Evolutionary conservation across 2,797 vertebrate species (phyloP).

Genomic region (Rhadinocentrus ornatus): DNA sequence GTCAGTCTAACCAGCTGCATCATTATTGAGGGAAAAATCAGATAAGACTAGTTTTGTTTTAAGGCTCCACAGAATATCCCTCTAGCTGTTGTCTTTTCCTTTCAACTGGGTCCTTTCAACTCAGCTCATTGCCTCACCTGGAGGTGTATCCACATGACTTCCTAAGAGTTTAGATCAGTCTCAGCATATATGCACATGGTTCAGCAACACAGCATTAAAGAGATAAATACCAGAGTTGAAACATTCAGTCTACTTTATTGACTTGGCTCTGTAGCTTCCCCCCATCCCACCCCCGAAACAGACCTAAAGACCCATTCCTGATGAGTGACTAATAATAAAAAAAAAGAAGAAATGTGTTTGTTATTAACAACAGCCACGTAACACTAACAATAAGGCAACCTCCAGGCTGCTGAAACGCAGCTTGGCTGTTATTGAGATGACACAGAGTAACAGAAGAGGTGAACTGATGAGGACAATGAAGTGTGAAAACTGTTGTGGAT

Average conservation of each 20-base stretch:
- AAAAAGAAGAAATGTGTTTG: constrained; percentile 52
- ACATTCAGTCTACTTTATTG: constrained; percentile 42
- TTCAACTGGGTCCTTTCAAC: not conserved
- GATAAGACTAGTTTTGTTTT: constrained; percentile 16
- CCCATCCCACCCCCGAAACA: constrained; percentile 22
- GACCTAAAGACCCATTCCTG: constrained; percentile 58
- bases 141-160: constrained; percentile 3
- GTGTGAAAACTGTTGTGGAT: constrained; percentile 22
- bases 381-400: constrained; percentile 50
- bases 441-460: constrained; percentile 52
- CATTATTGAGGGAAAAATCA: not conserved
- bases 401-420: constrained; percentile 49
- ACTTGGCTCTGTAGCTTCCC: constrained; percentile 14
- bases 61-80: constrained; percentile 3
- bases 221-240: constrained; percentile 41
- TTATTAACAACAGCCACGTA: constrained; percentile 58
- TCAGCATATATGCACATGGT: constrained; percentile 13
- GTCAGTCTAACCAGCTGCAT: constrained; percentile 33
- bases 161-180: constrained; percentile 1
- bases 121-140: not conserved
- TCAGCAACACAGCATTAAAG: constrained; percentile 1
- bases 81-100: not conserved
- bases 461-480: constrained; percentile 27
- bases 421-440: constrained; percentile 44
- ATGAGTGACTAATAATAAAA: constrained; percentile 62